Percentiles rank a stretch among this genome's conserved stretches.
Evolutionary conservation across 2,797 vertebrate species (phyloP).

Genomic region (Neolamprologus multifasciatus): DNA sequence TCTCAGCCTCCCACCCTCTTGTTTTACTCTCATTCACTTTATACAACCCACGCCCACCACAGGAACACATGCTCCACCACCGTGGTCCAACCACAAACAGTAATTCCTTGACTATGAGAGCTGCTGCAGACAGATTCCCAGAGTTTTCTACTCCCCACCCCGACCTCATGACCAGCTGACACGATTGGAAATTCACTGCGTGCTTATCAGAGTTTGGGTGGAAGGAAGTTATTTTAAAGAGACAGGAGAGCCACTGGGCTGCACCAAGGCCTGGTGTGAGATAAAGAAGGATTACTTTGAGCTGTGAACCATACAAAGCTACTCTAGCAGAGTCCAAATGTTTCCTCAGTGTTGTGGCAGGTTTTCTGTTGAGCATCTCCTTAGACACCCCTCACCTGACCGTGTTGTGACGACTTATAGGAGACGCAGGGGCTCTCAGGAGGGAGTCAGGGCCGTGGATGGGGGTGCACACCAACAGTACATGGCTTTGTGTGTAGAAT

Average conservation of each 20-base stretch:
- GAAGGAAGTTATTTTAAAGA: background rate
- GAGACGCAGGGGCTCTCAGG: background rate
- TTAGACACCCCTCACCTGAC: background rate
- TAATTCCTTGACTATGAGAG: background rate
- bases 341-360: background rate
- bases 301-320: background rate
- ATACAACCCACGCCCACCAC: slow-evolving; percentile 16
- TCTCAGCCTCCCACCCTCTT: background rate
- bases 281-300: background rate
- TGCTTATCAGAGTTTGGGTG: background rate
- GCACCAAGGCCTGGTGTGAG: background rate
- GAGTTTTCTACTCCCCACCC: background rate
- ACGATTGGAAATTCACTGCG: background rate
- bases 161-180: background rate
- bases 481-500: slow-evolving; percentile 56
- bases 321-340: background rate
- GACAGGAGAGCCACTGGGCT: background rate
- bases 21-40: background rate
- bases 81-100: background rate
- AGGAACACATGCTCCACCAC: slow-evolving; percentile 6
- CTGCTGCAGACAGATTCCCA: background rate
- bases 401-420: background rate
- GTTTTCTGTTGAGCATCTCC: background rate
- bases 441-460: background rate
- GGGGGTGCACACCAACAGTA: slow-evolving; percentile 46